Evolutionary conservation across 2,113 vertebrate species (phyloP).

Genomic region (Megalops atlanticus): DNA sequence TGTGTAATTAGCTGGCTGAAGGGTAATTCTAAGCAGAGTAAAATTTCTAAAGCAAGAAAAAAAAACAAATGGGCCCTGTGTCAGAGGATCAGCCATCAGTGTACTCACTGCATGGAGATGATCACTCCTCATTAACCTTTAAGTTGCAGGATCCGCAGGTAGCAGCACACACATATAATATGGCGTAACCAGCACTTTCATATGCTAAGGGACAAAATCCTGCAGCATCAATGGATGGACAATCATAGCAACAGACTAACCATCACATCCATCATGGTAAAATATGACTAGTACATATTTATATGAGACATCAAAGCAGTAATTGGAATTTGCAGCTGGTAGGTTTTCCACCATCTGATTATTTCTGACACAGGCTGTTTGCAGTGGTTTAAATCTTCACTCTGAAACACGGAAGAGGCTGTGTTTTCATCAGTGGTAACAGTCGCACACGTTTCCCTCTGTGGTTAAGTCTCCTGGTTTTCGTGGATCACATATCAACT

Average conservation of each 20-base stretch:
- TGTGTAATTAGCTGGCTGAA: slow-evolving; percentile 26
- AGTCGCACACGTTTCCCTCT: neutral
- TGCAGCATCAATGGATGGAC: neutral
- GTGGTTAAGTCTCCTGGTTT: neutral
- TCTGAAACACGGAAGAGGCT: neutral
- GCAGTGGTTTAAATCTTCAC: neutral
- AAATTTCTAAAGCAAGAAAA: slow-evolving; percentile 2
- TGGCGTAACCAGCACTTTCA: too few relatives aligned
- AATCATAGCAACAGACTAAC: neutral
- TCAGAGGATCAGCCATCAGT: neutral
- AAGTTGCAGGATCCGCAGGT: too few relatives aligned
- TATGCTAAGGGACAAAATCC: neutral
- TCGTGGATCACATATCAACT: neutral
- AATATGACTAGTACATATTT: too few relatives aligned
- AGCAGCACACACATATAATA: too few relatives aligned
- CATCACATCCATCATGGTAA: neutral
- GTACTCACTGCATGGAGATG: too few relatives aligned
- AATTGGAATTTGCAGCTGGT: neutral
- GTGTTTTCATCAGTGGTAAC: neutral
- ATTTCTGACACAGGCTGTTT: too few relatives aligned
- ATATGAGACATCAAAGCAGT: neutral
- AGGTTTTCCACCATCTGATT: too few relatives aligned
- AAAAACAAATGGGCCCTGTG: neutral
- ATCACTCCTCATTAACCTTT: too few relatives aligned
- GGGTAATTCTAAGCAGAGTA: slow-evolving; percentile 1